A percentile compares a stretch with the other conserved stretches of the same genome.
phyloP scores from a whole-genome alignment of 2,797 vertebrate genomes.

The Rhyacichthys aspro region DNA sequence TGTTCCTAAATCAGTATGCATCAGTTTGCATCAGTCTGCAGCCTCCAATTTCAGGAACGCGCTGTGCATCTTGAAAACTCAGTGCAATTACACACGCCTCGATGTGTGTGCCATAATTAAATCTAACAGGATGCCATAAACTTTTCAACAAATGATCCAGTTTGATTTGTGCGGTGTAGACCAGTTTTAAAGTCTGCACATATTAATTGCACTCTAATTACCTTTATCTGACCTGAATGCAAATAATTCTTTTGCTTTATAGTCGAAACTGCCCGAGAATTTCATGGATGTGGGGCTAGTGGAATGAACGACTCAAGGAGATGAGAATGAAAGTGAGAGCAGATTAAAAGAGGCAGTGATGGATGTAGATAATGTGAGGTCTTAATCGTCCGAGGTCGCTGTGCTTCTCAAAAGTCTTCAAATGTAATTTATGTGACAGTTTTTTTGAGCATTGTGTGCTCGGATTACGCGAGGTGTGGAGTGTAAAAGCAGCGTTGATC shows the following conservation, averaged over 20 bases:
- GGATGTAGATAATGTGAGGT: slow-evolving; percentile 2
- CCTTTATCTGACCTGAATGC: slow-evolving; percentile 5
- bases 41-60: slow-evolving; percentile 39
- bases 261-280: too few species aligned
- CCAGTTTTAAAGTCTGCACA: neutral
- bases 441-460: too few species aligned
- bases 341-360: slow-evolving; percentile 2
- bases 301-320: neutral
- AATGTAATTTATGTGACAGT: neutral
- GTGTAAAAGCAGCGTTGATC: too few species aligned
- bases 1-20: slow-evolving; percentile 27
- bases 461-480: too few species aligned
- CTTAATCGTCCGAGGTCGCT: neutral
- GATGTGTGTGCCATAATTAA: slow-evolving; percentile 56
- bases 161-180: slow-evolving; percentile 1
- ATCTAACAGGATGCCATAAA: slow-evolving; percentile 36
- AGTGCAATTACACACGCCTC: slow-evolving; percentile 50
- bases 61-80: slow-evolving; percentile 37
- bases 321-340: neutral
- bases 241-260: neutral
- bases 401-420: neutral
- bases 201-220: slow-evolving; percentile 4
- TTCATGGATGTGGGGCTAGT: neutral
- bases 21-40: slow-evolving; percentile 24
- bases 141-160: slow-evolving; percentile 10